Evolutionary conservation across 2,888 invertebrate genomes (phyloP), one percentile per base, ranked within the genome.

Genomic region (Sinohyriopsis cumingii): DNA sequence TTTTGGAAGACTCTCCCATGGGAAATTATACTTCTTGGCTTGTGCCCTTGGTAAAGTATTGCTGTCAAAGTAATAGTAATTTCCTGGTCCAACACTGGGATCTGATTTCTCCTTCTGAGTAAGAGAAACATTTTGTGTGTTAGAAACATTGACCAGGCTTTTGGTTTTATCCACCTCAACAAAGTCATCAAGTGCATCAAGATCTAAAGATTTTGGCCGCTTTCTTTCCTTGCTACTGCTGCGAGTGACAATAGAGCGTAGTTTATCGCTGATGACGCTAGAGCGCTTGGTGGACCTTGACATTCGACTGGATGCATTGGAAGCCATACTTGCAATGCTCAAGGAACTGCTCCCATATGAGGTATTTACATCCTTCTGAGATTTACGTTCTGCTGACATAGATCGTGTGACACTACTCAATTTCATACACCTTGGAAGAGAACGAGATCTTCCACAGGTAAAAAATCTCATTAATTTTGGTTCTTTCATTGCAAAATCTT

Each of bases 1-100:
- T 55, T 86, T 87, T 12, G 87, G 87, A 60, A 87, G 69, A 63
- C 82, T 83, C 68, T 87, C 86, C 87, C 87, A 87, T 6, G 86
- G 85, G 73, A 84, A 85, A 67, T 85, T 80, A 71, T 84, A 83
- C 68, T 85, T 82, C 73, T 80, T 83, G 28, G 83, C 77, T 59
- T 84, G 83, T 6, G 82, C 78, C 24, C 84, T 74, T 15, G 87
- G 87, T 55, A 87, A 59, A 0, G 87, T 85, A 73, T 83, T 83
- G 69, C 79, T 84, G 61, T 81, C 81, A 76, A 84, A 84, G 70
- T 81, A 83, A 71, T 87, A 86, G 71, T 84, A 86, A 5, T 84
- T 79, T 5, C 85, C 85, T 6, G 84, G 84, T 9, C 85, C 84
- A 9, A 85, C 72, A 33, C 72, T 74, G 67, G 57, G 65, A 45